Base-by-base conservation (phyloP, 2,797 vertebrate genomes). In the Ispidina lecontei region DNA sequence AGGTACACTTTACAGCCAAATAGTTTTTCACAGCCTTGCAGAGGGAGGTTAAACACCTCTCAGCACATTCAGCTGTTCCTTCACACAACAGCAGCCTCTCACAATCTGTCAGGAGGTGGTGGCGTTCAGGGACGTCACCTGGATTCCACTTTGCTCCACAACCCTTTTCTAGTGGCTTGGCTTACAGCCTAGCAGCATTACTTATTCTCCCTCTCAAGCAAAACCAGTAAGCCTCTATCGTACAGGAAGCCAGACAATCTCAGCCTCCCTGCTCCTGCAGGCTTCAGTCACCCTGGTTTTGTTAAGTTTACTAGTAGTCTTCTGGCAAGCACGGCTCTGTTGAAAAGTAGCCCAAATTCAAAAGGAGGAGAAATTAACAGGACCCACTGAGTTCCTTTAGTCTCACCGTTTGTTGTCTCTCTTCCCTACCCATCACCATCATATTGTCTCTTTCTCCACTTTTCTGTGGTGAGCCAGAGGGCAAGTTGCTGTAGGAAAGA, bases 51-150 rank as follows among this genome's bases (percentile, higher is more conserved):
- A 69, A 81, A 35, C 37, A 81, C 54, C 58, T 54, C n/a, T 68
- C 1, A 1, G 55, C 0, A 0, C 37, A 26, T 78, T 78, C 67
- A 72, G 28, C 44, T 1, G 0, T 51, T 72, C 59, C 35, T 75
- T 75, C 2, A 7, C 73, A 55, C 25, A 58, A 79, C 12, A 20
- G 73, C 62, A 81, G 72, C 47, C 39, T 77, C 89, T 73, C 39
- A 70, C 67, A 29, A 76, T 67, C 39, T 47, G 56, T 43, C 65
- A 58, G 74, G 78, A 93, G 68, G 41, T 4, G 0, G 46, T 64
- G 70, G 26, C n/a, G 28, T 63, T 87, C 60, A n/a, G 51, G 58
- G 84, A 77, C 80, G 54, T 89, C 0, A 3, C 80, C 83, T 92
- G 85, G 51, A 81, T 75, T 88, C 63, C 63, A 43, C 39, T 91